A percentile compares a stretch with the other conserved stretches of the same genome.
phyloP scores from a whole-genome alignment of 2,113 vertebrate species.

The Anhinga anhinga region DNA sequence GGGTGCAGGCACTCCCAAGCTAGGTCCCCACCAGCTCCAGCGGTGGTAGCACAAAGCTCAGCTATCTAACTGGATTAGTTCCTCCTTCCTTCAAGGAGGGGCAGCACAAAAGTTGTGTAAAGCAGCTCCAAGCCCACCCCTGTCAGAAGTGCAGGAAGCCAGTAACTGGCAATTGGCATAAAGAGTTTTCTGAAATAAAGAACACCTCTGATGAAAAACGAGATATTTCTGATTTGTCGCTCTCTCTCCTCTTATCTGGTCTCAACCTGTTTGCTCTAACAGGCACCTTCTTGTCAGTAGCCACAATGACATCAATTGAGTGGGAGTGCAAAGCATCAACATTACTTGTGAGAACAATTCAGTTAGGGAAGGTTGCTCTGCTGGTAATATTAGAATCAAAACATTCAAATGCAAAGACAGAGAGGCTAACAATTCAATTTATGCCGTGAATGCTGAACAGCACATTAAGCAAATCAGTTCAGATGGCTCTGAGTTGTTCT shows the following conservation, averaged over 20 bases:
- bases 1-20: neutral
- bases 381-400: constrained; percentile 45
- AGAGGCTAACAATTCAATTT: constrained; percentile 59
- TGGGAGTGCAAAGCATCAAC: constrained; percentile 45
- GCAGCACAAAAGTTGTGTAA: neutral
- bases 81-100: neutral
- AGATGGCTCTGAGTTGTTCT: constrained; percentile 13
- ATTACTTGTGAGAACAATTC: constrained; percentile 37
- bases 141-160: neutral
- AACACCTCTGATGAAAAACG: neutral
- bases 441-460: constrained; percentile 32
- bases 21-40: neutral
- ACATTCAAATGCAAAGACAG: constrained; percentile 48
- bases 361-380: constrained; percentile 40
- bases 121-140: neutral
- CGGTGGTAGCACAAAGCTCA: neutral
- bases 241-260: neutral
- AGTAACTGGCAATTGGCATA: neutral
- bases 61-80: neutral
- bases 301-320: constrained; percentile 42
- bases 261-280: constrained; percentile 9
- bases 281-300: constrained; percentile 42
- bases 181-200: neutral
- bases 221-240: neutral
- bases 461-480: constrained; percentile 50